These are phyloP conservation scores for Gymnosoma rotundatum DNA, from an alignment of 2,888 invertebrate species.

Conservation along the genomic window DNA sequence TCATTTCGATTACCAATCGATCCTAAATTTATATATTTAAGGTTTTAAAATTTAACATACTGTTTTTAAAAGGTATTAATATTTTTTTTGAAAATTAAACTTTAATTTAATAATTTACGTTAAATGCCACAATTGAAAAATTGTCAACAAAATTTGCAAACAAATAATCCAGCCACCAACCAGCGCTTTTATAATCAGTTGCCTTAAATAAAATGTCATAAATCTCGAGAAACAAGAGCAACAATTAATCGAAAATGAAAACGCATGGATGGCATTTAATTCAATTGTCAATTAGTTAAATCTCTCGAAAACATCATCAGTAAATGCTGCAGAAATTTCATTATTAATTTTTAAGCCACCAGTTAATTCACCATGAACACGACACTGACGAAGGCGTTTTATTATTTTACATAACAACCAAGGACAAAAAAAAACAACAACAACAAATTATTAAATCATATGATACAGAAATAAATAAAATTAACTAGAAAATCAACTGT, in stretches of 20 bases:
- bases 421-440: not conserved
- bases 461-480: conserved; percentile 20
- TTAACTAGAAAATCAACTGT: conserved; percentile 18
- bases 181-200: not conserved
- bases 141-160: not conserved
- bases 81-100: too few relatives aligned
- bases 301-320: conserved; percentile 25
- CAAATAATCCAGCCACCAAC: not conserved
- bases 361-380: conserved; percentile 12
- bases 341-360: conserved; percentile 12
- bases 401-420: conserved; percentile 47
- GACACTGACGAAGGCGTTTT: conserved; percentile 39
- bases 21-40: too few relatives aligned
- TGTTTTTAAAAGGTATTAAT: too few relatives aligned
- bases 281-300: conserved; percentile 66
- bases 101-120: too few relatives aligned
- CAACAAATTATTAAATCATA: conserved; percentile 1
- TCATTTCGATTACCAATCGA: too few relatives aligned
- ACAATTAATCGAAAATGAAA: conserved; percentile 64
- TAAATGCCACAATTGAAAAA: not conserved
- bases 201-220: conserved; percentile 61
- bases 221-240: conserved; percentile 53
- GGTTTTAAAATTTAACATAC: too few relatives aligned
- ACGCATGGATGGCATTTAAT: conserved; percentile 67
- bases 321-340: not conserved